A percentile compares a stretch with the other conserved stretches of the same genome.
Evolutionary conservation across 2,888 invertebrate genomes (phyloP).

Genomic region (Papilio gigon): DNA sequence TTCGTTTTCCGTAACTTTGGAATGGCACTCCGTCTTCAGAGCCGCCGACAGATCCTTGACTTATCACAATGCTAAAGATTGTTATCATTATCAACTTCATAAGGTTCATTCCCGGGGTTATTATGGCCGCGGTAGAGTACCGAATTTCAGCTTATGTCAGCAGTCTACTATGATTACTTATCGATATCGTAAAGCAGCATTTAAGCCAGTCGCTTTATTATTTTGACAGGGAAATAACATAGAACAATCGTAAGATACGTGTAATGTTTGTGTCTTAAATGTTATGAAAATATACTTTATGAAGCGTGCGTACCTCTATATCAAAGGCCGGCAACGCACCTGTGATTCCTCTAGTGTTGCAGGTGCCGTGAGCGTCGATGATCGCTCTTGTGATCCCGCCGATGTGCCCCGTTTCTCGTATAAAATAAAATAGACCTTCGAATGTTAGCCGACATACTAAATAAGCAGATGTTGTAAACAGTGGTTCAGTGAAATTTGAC

Average conservation of each 20-base stretch:
- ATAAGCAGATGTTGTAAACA: background rate
- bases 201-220: conserved; percentile 25
- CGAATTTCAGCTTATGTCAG: conserved; percentile 25
- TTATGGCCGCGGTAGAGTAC: conserved; percentile 29
- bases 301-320: no score
- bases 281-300: no score
- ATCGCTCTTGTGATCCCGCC: no score
- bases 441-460: background rate
- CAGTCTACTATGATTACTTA: conserved; percentile 4
- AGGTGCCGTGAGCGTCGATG: no score
- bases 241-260: background rate
- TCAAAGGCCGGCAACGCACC: no score
- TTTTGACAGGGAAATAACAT: conserved; percentile 35
- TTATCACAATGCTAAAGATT: conserved; percentile 36
- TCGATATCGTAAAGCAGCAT: conserved; percentile 5
- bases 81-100: conserved; percentile 36
- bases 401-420: no score
- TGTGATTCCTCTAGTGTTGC: no score
- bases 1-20: conserved; percentile 25
- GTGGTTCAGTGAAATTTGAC: background rate
- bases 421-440: no score
- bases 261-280: background rate
- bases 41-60: conserved; percentile 28
- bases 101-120: conserved; percentile 34
- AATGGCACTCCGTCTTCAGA: conserved; percentile 24